A percentile compares a stretch with the other conserved stretches of the same genome.
These are phyloP conservation scores for Turritopsis rubra DNA, from an alignment of 30 jellyfish, hydroid and myxozoan species.

Conservation along the genomic window DNA sequence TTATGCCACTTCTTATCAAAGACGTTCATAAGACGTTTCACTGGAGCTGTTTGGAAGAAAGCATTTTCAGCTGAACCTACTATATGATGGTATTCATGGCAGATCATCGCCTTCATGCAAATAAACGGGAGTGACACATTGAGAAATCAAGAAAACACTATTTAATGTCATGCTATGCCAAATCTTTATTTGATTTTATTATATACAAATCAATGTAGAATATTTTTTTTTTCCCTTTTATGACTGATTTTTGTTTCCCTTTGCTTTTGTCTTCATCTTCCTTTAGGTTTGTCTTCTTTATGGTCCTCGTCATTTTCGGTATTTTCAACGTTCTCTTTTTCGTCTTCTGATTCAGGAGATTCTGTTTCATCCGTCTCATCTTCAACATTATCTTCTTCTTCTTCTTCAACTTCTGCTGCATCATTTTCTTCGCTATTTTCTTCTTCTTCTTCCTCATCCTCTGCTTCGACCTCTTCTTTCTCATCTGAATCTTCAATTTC, in stretches of 20 bases:
- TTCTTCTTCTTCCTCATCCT: neutral
- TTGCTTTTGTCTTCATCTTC: neutral
- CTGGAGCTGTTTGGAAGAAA: too few species aligned
- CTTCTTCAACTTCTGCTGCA: neutral
- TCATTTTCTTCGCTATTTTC: slow-evolving; percentile 1
- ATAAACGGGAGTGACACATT: too few species aligned
- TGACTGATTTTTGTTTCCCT: neutral
- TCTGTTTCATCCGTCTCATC: neutral
- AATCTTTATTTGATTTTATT: too few species aligned
- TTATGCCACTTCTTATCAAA: too few species aligned
- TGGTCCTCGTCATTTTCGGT: neutral
- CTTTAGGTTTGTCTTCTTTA: neutral
- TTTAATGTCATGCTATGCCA: too few species aligned
- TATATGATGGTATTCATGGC: too few species aligned
- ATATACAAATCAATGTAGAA: neutral
- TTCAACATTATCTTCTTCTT: neutral
- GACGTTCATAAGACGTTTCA: too few species aligned
- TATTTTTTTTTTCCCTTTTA: neutral
- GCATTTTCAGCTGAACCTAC: too few species aligned
- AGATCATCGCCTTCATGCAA: too few species aligned
- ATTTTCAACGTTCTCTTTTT: neutral
- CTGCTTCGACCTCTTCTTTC: neutral
- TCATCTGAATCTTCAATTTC: neutral
- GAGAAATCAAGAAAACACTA: too few species aligned
- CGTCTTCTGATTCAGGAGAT: neutral